Conservation (phyloP, 2,888 invertebrate genomes). For the Pheosia gnoma region DNA sequence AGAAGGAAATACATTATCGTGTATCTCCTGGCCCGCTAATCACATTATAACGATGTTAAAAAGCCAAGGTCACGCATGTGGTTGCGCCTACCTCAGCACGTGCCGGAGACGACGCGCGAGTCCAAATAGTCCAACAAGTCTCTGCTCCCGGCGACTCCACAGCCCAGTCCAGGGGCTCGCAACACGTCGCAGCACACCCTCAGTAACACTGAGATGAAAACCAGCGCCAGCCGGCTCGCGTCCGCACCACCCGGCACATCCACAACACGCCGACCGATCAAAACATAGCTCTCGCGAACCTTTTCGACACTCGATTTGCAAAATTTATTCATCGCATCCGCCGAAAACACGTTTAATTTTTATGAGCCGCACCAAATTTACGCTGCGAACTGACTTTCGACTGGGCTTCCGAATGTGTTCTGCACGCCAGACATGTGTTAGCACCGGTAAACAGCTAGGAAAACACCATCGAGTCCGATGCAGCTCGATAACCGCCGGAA, state of each 20-base stretch:
- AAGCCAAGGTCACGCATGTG: conserved; percentile 55
- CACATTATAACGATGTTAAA: conserved; percentile 48
- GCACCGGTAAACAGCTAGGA: conserved; percentile 70
- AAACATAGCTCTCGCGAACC: conserved; percentile 80
- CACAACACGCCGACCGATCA: conserved; percentile 76
- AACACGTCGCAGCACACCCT: conserved; percentile 53
- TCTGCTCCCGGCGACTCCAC: conserved; percentile 39
- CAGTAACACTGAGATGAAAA: conserved; percentile 61
- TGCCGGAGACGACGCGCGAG: conserved; percentile 47
- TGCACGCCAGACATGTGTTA: conserved; percentile 65
- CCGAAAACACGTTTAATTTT: conserved; percentile 77
- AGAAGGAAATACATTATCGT: conserved; percentile 29
- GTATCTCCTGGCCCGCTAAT: conserved; percentile 37
- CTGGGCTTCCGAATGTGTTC: conserved; percentile 58
- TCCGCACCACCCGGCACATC: conserved; percentile 73
- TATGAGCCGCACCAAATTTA: conserved; percentile 72
- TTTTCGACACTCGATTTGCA: conserved; percentile 81
- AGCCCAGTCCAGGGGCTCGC: conserved; percentile 42
- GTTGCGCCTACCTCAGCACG: conserved; percentile 70
- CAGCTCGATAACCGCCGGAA: conserved; percentile 70
- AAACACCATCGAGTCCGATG: conserved; percentile 73
- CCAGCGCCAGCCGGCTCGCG: conserved; percentile 58
- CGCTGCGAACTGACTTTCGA: conserved; percentile 47
- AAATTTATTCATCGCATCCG: conserved; percentile 84
- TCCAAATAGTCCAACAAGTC: conserved; percentile 46